Evolutionary conservation across 2,797 vertebrate genomes (phyloP), one percentile per base, ranked within the genome.

Genomic region (Antrozous pallidus): DNA sequence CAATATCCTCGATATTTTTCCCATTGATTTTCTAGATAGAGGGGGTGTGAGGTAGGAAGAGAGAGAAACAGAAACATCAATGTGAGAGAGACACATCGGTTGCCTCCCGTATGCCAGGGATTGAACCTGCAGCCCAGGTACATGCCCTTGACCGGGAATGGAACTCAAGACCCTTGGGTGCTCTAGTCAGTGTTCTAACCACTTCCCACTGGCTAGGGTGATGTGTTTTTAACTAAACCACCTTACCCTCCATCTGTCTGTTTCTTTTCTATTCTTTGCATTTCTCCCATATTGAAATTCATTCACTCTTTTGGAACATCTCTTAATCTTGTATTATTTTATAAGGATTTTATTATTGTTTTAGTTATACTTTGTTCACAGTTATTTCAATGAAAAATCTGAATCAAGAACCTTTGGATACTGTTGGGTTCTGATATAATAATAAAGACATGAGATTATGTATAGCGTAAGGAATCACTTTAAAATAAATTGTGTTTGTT

Each of bases 341-440:
- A 26, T n/a, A 63, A 82, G 7, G 18, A 33, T 87, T 91, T 69
- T 45, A 31, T 70, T 69, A 36, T 84, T 49, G 18, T 38, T 58
- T 80, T 80, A 38, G 51, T 70, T 84, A 47, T 47, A 58, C 24
- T 61, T 47, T 71, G 6, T 86, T 89, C n/a, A n/a, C 84, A 74
- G 63, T 87, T 7, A 79, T 79, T 31, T 88, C 69, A 75, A 11
- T 73, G 74, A 65, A 81, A 92, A 90, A 77, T 89, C 63, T 94
- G 16, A 75, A 58, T 78, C 56, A 54, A 79, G 33, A 14, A 14
- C 40, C 22, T 11, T 73, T 73, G 33, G 8, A 26, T 82, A 67
- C 58, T 61, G 67, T 69, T 63, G 20, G 58, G 3, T 87, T 86
- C 24, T 24, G 24, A 11, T 77, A 61, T 82, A 91, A 11, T 51